Base-by-base conservation (phyloP, 2,113 vertebrate species). In the Piprites chloris region DNA sequence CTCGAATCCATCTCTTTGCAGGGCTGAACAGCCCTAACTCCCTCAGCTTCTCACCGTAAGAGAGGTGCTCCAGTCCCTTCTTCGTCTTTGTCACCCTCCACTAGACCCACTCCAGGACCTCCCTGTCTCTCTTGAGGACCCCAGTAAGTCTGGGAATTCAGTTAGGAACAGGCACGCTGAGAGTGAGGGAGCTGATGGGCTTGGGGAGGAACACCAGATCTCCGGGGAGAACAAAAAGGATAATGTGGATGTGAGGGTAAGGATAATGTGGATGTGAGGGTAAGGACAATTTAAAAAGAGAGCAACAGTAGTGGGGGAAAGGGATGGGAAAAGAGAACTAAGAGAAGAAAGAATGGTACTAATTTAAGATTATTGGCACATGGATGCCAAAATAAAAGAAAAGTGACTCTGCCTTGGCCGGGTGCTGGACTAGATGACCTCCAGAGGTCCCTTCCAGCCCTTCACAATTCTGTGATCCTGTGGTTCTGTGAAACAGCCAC, bases 181-280 rank as follows among this genome's bases (percentile, higher is more conserved):
- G 39, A 7, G 28, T 9, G 71, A 49, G 56, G 9, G 6, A 13
- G 41, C 14, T 26, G 3, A 8, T 22, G 44, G 73, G 33, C 18
- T 18, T 58, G 72, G 52, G 41, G 37, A 35, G 42, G 42, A 26
- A 23, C 0, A 3, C 56, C n/a, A 14, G 1, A 13, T 35, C 28
- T 30, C 22, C 3, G 5, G 6, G 55, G 18, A 73, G 24, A n/a
- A 61, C 0, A 2, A 46, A 15, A 37, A n/a, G 20, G 27, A 23
- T 11, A 46, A 7, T 0, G 3, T 33, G 37, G 3, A 1, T 32
- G 24, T 12, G n/a, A n/a, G n/a, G n/a, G n/a, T n/a, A 35, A 37
- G 20, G 26, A 22, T 11, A 44, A 8, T 0, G 3, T 33, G 37
- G 2, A 1, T 33, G 26, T 12, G n/a, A 20, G 17, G 6, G 8